Evolutionary conservation across 2,113 vertebrate genomes (phyloP), one percentile per base, ranked within the genome.

Genomic region (Neodon shergylaensis): DNA sequence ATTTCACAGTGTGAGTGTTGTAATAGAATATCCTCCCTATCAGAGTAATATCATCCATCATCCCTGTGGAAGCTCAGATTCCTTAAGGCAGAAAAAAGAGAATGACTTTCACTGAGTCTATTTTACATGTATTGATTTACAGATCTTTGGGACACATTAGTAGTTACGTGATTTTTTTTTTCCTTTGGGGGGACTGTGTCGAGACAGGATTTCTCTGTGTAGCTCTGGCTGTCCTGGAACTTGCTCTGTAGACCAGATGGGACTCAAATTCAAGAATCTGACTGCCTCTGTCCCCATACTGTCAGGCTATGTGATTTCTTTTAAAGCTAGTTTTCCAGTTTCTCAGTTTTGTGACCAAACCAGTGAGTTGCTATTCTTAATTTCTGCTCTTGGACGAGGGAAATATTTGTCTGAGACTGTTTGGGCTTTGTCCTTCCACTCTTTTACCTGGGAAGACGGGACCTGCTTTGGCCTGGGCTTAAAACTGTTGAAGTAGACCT

Each of bases 61-160:
- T 95, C 85, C 63, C 94, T 78, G 58, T 61, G 61, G 95, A 94
- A 92, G 94, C 93, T 98, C 96, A 96, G 95, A 97, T 97, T 97
- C 85, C 92, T 88, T 84, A 93, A 94, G 81, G 94, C 77, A 96
- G 87, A 96, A 92, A 95, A 96, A 92, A 95, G 94, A 97, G 90
- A 93, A 88, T 97, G 94, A 95, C 96, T 97, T 97, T 96, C 81
- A 84, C 78, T 76, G 91, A 95, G 92, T 87, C 44, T 1, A 22
- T 86, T 94, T 93, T 94, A 77, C 92, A 31, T 39, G 85, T 93
- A 97, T 97, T 78, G 93, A 91, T 95, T 97, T 97, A 96, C 96
- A 93, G 94, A 89, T 96, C 85, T 97, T 81, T 97, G 92, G 88
- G 92, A 85, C 61, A 79, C 85, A 65, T 66, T 89, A 89, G 92